Percentiles rank a stretch among this genome's conserved stretches.
Evolutionary conservation across 2,797 vertebrate genomes (phyloP).

Genomic region (Etheostoma nigrum): DNA sequence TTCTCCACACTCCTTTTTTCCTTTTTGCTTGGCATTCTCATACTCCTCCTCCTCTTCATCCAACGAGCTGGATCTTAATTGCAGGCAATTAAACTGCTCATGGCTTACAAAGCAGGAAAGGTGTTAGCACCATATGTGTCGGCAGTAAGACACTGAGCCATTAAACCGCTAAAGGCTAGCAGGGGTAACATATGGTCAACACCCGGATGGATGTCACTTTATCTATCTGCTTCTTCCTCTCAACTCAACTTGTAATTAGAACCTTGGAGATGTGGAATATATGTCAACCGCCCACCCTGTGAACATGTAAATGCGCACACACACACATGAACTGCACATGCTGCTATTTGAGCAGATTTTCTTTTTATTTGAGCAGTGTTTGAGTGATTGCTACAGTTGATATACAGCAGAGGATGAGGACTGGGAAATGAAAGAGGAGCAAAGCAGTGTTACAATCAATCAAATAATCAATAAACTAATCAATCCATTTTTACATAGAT

Average conservation of each 20-base stretch:
- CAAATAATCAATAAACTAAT: too few species aligned
- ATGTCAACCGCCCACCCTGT: not conserved
- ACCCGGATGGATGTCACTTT: constrained; percentile 3
- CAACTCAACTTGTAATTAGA: constrained; percentile 25
- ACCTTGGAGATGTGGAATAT: constrained; percentile 18
- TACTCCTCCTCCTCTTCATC: constrained; percentile 13
- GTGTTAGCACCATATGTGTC: constrained; percentile 60
- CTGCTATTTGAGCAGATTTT: not conserved
- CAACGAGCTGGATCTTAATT: constrained; percentile 58
- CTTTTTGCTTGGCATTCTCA: constrained; percentile 16
- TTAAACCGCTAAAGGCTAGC: constrained; percentile 15
- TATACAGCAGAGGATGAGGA: constrained; percentile 30
- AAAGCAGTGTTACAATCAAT: not conserved
- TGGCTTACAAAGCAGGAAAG: constrained; percentile 59
- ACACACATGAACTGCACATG: not conserved
- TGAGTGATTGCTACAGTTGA: not conserved
- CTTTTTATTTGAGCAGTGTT: too few species aligned
- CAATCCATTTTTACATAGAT: too few species aligned
- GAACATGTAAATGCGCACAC: constrained; percentile 15
- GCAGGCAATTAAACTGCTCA: constrained; percentile 72
- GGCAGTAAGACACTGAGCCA: constrained; percentile 52
- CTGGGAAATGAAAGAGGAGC: not conserved
- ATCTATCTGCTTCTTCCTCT: constrained; percentile 19
- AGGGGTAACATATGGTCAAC: constrained; percentile 32
- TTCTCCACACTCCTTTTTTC: constrained; percentile 10